Conservation (phyloP, 2,113 vertebrate species). For the Lycaon pictus region DNA sequence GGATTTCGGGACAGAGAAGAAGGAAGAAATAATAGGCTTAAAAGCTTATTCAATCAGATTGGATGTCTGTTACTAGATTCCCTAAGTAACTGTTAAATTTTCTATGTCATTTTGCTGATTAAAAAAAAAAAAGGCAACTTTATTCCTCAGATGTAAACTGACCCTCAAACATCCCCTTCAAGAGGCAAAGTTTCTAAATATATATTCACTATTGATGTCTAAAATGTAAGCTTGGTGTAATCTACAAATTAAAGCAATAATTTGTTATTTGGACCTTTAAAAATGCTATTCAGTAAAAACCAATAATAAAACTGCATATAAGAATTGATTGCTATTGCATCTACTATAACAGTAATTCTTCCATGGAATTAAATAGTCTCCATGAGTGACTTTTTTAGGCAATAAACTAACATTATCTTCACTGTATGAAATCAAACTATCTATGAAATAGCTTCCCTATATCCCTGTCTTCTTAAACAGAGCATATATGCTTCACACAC, state of each 20-base stretch:
- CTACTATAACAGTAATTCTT: constrained; percentile 29
- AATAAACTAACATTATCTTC: neutral
- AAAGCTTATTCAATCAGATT: neutral
- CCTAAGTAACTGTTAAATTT: neutral
- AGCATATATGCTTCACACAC: neutral
- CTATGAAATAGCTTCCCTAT: neutral
- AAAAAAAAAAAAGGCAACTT: neutral
- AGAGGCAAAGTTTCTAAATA: constrained; percentile 37
- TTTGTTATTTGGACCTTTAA: neutral
- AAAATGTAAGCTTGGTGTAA: constrained; percentile 15
- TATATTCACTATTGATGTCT: neutral
- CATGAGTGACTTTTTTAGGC: neutral
- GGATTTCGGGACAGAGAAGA: neutral
- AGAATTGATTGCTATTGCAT: neutral
- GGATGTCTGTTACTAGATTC: neutral
- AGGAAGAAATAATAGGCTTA: neutral
- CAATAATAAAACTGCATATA: constrained; percentile 25
- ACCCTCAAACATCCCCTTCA: constrained; percentile 1
- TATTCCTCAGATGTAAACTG: constrained; percentile 36
- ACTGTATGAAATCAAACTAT: neutral
- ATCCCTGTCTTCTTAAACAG: neutral
- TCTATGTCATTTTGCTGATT: neutral
- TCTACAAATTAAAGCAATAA: constrained; percentile 18
- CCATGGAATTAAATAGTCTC: constrained; percentile 32
- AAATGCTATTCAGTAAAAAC: constrained; percentile 26